These are phyloP conservation scores for Lanius ludovicianus DNA, from an alignment of 2,113 vertebrate species.

Conservation along the genomic window DNA sequence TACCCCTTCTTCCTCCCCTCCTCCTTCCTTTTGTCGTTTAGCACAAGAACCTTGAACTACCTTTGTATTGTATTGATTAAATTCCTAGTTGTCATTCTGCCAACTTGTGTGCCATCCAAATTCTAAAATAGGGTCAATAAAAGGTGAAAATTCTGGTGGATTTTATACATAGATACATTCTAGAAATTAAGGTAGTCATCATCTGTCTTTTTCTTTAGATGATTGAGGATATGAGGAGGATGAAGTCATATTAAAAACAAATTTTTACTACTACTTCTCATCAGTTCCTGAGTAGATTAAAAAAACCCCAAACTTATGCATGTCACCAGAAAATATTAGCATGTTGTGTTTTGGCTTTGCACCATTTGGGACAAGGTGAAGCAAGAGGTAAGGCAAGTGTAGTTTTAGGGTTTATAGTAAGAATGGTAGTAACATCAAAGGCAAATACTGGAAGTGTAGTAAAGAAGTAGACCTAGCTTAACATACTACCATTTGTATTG, in stretches of 20 bases:
- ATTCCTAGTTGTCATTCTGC: not conserved
- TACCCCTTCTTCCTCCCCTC: not conserved
- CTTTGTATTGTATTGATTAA: not conserved
- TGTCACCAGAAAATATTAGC: not conserved
- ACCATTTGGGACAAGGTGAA: not conserved
- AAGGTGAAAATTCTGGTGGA: not conserved
- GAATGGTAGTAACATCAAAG: not conserved
- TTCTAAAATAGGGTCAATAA: not conserved
- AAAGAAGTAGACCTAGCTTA: not conserved
- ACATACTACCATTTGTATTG: not conserved
- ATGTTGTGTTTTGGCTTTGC: not conserved
- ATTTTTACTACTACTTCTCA: not conserved
- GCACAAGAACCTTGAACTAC: not conserved
- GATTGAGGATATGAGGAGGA: not conserved
- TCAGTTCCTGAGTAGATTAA: not conserved
- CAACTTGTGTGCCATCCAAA: not conserved
- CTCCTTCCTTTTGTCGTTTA: not conserved
- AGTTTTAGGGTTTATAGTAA: not conserved
- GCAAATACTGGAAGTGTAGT: not conserved
- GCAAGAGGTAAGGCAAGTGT: not conserved
- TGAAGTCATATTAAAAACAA: not conserved
- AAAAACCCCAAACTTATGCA: rapidly evolving
- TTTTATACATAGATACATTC: not conserved
- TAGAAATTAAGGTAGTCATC: not conserved
- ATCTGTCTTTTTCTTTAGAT: not conserved